Evolutionary conservation across 2,888 invertebrate genomes (phyloP), one percentile per base, ranked within the genome.

Genomic region (Agrochola circellaris): DNA sequence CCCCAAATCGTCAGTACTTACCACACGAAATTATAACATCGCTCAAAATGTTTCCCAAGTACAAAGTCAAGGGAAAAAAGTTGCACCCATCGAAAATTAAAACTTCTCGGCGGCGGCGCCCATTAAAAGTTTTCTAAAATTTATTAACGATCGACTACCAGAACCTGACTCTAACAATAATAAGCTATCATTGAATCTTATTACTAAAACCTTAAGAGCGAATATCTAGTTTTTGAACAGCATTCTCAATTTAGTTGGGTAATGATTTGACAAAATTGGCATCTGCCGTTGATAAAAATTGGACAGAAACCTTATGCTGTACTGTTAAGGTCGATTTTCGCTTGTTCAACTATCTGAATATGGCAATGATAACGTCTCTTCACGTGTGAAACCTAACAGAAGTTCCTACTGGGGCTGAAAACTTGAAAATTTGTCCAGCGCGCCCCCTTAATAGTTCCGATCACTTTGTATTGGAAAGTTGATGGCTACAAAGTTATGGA

Each of bases 111-210:
- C 84, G 77, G 86, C 88, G 84, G 81, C 84, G 89, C 85, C 91
- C 91, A 93, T 94, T 93, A 94, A 93, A 94, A 94, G 91, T 94
- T 94, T 89, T 84, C 82, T 82, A 86, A 91, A 93, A 93, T 92
- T 91, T 93, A 93, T 92, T 92, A 93, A 93, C 91, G 91, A 90
- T 89, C 89, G 78, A 81, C 77, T 76, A 67, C 77, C 76, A 84
- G 64, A 73, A 69, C 69, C 67, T 69, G 54, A 71, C 76, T 76
- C 8, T 5, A 0, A 9, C 11, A 1, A 60, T 45, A 26, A 69
- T 9, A 54, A 54, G 11, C 51, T 56, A 62, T 11, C n/a, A 48
- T n/a, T 61, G 23, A 81, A 81, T 77, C 68, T 76, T 87, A 82
- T 69, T 20, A 0, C 17, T 20, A 0, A 30, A 30, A 13, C 3